Evolutionary conservation across 2,797 vertebrate genomes (phyloP).

Genomic region (Varecia variegata): DNA sequence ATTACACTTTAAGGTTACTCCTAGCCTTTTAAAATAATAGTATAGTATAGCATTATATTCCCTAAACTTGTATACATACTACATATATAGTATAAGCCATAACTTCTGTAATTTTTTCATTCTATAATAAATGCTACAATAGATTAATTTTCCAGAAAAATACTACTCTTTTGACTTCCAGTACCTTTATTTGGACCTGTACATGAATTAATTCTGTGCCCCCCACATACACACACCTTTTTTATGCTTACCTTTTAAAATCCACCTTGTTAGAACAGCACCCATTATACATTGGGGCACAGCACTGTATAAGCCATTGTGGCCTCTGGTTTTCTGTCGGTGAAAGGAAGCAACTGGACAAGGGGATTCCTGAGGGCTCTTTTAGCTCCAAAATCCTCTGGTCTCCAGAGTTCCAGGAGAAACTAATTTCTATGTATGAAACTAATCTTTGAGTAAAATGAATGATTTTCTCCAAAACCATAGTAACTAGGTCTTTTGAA

Average conservation of each 20-base stretch:
- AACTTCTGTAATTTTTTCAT: neutral
- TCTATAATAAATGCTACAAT: neutral
- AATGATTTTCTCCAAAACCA: neutral
- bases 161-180: neutral
- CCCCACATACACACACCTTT: neutral
- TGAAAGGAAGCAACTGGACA: neutral
- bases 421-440: neutral
- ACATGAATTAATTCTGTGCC: neutral
- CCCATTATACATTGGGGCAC: neutral
- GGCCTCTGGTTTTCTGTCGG: neutral
- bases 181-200: neutral
- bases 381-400: neutral
- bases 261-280: neutral
- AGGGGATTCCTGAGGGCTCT: neutral
- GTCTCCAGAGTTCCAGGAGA: neutral
- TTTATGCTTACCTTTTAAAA: neutral
- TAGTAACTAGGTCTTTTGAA: neutral
- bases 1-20: neutral
- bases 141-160: neutral
- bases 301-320: neutral
- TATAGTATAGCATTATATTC: neutral
- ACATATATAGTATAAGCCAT: neutral
- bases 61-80: neutral
- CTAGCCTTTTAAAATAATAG: neutral
- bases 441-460: neutral